Evolutionary conservation across 1,140 invertebrate genomes (phyloP), one percentile per base, ranked within the genome.

Genomic region (Aphaenogaster rudis): DNA sequence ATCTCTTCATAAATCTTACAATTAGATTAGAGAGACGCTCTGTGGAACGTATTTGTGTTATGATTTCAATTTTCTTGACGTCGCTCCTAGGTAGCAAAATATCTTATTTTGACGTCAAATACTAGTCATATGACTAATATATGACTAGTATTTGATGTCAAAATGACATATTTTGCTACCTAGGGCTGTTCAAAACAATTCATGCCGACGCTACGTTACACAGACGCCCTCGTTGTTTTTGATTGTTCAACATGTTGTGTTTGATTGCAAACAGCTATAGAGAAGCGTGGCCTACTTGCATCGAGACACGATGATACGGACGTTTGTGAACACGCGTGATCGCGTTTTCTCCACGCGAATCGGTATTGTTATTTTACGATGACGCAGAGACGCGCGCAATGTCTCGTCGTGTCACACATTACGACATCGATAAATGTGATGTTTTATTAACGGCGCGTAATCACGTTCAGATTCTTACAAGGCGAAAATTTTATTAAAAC

Each of bases 181-280:
- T 28, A 28, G 28, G 28, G 28, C 28, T 66, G 54, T 36, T 59
- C 9, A 57, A 33, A 61, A 76, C 80, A 45, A 61, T 84, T 48
- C 4, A 28, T 39, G 4, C 33, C 42, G 66, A 67, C 69, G 21
- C 1, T 17, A 39, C 36, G 45, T 69, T 59, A 66, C 17, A 71
- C 50, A 42, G 21, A 84, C 72, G n/a, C 61, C 15, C 33, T 33
- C 42, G 45, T 77, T 81, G 90, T 89, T 93, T 93, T 88, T 84
- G 87, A 92, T 91, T 92, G 91, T 92, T 91, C 88, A 88, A 90
- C 67, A 77, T 82, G 28, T 28, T 28, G 28, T 28, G 28, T 28
- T 28, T 28, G 28, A 28, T 28, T 28, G 79, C 87, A 90, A 90
- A 89, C 88, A 74, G 15, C 50, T 48, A 36, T 13, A 28, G 54